Conservation (phyloP, 2,113 vertebrate species). For the Etheostoma cragini region DNA sequence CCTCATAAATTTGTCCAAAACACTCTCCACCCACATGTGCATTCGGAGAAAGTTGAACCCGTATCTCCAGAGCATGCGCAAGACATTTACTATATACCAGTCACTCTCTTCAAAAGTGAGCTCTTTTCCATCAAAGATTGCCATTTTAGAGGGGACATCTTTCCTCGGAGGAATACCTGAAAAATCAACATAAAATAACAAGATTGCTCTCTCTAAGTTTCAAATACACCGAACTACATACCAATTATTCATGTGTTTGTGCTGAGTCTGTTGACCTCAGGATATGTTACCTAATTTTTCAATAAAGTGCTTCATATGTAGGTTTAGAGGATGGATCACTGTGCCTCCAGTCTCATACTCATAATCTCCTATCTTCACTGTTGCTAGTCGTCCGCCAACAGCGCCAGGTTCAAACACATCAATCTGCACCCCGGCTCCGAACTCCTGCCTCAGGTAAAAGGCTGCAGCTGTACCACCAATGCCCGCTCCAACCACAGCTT, state of each 20-base stretch:
- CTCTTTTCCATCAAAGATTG: conserved; percentile 90
- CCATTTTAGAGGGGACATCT: conserved; percentile 74
- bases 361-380: conserved; percentile 81
- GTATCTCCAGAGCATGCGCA: conserved; percentile 91
- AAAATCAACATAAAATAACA: neutral
- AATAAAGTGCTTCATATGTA: conserved; percentile 95
- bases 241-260: neutral
- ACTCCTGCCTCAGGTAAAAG: conserved; percentile 91
- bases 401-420: conserved; percentile 88
- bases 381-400: conserved; percentile 90
- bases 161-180: conserved; percentile 83
- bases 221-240: neutral
- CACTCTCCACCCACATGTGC: conserved; percentile 94
- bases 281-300: conserved; percentile 87
- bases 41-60: conserved; percentile 91
- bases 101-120: conserved; percentile 93
- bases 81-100: conserved; percentile 90
- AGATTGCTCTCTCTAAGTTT: neutral
- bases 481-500: conserved; percentile 93
- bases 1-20: conserved; percentile 97
- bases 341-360: conserved; percentile 90
- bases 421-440: conserved; percentile 87
- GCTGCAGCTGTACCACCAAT: conserved; percentile 91
- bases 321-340: conserved; percentile 92
- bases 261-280: neutral